A percentile compares a stretch with the other conserved stretches of the same genome.
Evolutionary conservation across 2,113 vertebrate species (phyloP).

Genomic region (Pristiophorus japonicus): DNA sequence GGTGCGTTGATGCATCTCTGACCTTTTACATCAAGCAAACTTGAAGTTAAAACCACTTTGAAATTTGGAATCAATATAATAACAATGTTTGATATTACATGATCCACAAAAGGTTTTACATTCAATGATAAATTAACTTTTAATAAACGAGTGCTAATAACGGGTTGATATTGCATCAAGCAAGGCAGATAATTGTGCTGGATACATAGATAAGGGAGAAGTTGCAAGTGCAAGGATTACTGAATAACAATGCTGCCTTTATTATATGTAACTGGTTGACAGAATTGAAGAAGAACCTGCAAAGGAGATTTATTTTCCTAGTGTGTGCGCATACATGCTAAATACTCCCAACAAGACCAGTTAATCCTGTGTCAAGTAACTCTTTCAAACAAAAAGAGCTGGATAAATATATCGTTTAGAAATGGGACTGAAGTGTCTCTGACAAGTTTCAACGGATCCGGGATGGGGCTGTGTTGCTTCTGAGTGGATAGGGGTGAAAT

Average conservation of each 20-base stretch:
- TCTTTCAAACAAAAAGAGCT: no score
- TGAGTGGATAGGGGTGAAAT: not conserved
- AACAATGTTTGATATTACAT: not conserved
- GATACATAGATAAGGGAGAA: not conserved
- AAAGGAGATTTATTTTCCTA: not conserved
- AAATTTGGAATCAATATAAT: not conserved
- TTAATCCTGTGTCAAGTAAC: no score
- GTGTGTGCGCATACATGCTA: no score
- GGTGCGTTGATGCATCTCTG: slow-evolving; percentile 54
- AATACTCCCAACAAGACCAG: no score
- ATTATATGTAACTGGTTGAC: not conserved
- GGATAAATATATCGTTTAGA: not conserved
- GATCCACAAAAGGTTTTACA: not conserved
- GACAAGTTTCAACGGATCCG: not conserved
- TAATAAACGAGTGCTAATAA: not conserved
- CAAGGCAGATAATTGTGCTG: not conserved
- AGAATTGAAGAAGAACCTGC: not conserved
- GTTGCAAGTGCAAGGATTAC: not conserved
- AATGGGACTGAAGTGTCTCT: not conserved
- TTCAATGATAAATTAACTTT: not conserved
- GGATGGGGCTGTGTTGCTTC: no score
- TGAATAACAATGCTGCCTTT: not conserved
- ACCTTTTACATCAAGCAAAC: not conserved
- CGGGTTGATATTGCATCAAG: not conserved
- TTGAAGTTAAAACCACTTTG: not conserved